These are phyloP conservation scores for Bergia sp. DNA, from an alignment of 92 coral and sea anemone species.

Conservation along the genomic window DNA sequence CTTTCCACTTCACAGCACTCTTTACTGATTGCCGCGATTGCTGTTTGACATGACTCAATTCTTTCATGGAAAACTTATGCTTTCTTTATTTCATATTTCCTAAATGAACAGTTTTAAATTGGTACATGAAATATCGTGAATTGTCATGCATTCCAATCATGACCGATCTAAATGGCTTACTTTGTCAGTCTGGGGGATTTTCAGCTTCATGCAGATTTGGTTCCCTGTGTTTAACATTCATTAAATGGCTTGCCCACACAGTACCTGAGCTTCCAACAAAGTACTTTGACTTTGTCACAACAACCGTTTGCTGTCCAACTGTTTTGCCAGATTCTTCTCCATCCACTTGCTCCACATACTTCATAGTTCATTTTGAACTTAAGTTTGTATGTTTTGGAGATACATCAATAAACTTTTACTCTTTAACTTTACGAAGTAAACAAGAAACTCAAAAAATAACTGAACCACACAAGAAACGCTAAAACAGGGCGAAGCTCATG, in stretches of 20 bases:
- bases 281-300: constrained; percentile 42
- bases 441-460: no score
- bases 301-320: constrained; percentile 48
- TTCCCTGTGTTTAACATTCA: constrained; percentile 44
- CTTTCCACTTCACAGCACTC: constrained; percentile 47
- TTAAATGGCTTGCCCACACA: constrained; percentile 41
- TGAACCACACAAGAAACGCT: no score
- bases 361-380: no score
- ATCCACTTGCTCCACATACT: constrained; percentile 33
- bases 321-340: constrained; percentile 36
- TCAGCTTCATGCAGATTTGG: constrained; percentile 45
- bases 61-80: constrained; percentile 45
- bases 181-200: constrained; percentile 42
- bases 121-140: constrained; percentile 30
- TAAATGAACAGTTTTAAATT: constrained; percentile 40
- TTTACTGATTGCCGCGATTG: constrained; percentile 36
- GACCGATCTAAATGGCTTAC: constrained; percentile 44
- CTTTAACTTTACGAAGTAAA: no score
- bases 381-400: no score
- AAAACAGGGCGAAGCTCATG: no score
- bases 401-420: no score
- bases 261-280: constrained; percentile 49
- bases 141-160: constrained; percentile 35
- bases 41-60: constrained; percentile 35
- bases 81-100: constrained; percentile 43